These are phyloP conservation scores for Sorex fumeus DNA, from an alignment of 2,113 vertebrate genomes.

Conservation along the genomic window DNA sequence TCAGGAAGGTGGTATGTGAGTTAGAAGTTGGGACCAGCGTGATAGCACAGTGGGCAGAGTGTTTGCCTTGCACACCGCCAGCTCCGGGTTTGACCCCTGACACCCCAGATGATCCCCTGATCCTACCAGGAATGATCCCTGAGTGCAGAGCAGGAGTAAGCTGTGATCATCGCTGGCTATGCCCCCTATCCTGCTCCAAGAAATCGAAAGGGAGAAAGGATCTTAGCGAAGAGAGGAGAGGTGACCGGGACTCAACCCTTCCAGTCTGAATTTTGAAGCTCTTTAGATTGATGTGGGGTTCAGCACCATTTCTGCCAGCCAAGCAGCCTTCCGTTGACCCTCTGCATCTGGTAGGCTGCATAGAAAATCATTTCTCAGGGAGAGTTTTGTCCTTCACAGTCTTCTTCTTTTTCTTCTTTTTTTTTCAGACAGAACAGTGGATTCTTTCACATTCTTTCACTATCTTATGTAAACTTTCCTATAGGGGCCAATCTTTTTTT, in stretches of 20 bases:
- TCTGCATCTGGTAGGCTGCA: background rate
- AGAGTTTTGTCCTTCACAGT: background rate
- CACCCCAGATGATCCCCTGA: too few relatives aligned
- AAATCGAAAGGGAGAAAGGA: background rate
- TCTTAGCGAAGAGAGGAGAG: background rate
- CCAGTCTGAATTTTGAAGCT: background rate
- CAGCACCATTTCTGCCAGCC: background rate
- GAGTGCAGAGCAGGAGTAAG: too few relatives aligned
- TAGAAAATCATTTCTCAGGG: background rate
- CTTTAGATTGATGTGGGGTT: background rate
- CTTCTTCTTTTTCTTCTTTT: background rate
- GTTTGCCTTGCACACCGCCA: too few relatives aligned
- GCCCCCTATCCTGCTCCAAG: too few relatives aligned
- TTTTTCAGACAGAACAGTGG: constrained; percentile 52
- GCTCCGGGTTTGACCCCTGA: too few relatives aligned
- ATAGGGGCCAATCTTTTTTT: constrained; percentile 37
- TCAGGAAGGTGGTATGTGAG: background rate
- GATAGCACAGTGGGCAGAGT: too few relatives aligned
- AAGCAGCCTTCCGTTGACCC: background rate
- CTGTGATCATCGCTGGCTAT: too few relatives aligned
- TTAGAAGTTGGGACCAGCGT: too few relatives aligned
- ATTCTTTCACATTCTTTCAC: constrained; percentile 65
- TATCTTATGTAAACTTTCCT: constrained; percentile 72
- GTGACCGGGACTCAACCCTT: background rate
- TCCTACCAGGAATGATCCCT: too few relatives aligned